These are phyloP conservation scores for Lamellibrachia columna DNA, from an alignment of 2,888 invertebrate genomes.

Conservation along the genomic window DNA sequence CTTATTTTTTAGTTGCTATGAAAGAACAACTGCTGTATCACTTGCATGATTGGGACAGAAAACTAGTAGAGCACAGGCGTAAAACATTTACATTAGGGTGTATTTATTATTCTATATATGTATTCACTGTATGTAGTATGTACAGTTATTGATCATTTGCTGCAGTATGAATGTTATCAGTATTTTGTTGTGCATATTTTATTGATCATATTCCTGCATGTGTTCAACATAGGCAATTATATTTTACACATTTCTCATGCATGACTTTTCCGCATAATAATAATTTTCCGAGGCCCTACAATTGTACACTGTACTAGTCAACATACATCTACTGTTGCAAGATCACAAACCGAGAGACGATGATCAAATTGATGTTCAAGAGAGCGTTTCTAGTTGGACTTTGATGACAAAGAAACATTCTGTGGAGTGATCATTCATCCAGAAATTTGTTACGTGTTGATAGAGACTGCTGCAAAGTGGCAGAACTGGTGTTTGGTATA, in stretches of 20 bases:
- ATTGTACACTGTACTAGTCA: neutral
- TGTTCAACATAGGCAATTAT: neutral
- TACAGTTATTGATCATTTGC: neutral
- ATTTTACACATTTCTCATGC: neutral
- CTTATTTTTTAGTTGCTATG: neutral
- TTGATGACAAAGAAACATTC: neutral
- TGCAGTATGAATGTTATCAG: slow-evolving; percentile 16
- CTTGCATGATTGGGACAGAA: neutral
- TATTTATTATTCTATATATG: neutral
- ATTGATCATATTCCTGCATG: neutral
- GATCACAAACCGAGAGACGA: neutral
- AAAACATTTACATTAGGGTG: neutral
- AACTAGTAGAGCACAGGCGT: neutral
- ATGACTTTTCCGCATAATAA: neutral
- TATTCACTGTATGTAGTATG: neutral
- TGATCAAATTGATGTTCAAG: neutral
- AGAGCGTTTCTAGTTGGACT: neutral
- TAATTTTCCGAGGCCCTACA: neutral
- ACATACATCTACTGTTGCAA: neutral
- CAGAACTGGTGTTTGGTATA: neutral
- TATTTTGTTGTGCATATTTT: neutral
- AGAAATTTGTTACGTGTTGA: neutral
- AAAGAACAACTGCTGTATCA: neutral
- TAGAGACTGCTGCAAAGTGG: neutral
- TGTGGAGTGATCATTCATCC: neutral